Base-by-base conservation (phyloP, 2,797 vertebrate species). In the Chelon auratus region DNA sequence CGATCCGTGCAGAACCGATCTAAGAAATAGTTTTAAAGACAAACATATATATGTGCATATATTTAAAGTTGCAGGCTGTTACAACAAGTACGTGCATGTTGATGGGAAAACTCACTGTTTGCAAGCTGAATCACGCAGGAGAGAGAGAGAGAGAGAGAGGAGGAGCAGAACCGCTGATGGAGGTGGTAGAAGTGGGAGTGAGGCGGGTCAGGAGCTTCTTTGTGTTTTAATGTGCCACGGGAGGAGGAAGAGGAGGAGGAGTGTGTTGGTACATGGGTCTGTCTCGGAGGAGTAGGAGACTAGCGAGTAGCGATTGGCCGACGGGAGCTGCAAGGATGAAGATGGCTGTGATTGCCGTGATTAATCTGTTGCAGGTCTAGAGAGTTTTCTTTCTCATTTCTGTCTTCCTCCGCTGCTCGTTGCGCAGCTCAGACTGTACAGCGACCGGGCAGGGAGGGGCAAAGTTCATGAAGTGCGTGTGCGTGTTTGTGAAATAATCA, bases 71-170 rank as follows among this genome's bases (percentile, higher is more conserved):
- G 39, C 60, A 20, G 2, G 52, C 64, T 53, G n/a, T 15, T 2
- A 7, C 5, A 4, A 12, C 63, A 24, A 15, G 3, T 47, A 62
- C 39, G 4, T 18, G 47, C 20, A 62, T 13, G 10, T 26, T 1
- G 12, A 20, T 14, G 30, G 45, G 3, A 20, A 7, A 13, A 91
- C 92, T 93, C 71, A 93, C 92, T 43, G 75, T 78, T 85, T 79
- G 47, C 13, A 12, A 51, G 79, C 68, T 42, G 83, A 78, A 67
- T 57, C 77, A 54, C 70, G 26, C 48, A 3, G 60, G 63, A 81
- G 59, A 75, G 30, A 33, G 5, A 33, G 63, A 81, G 59, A 75
- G 30, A 33, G 5, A 33, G 30, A 36, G 81, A 14, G 55, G 55
- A 83, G 18, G 58, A 71, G 65, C 5, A 62, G 83, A 53, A 17